These are phyloP conservation scores for Corapipo altera DNA, from an alignment of 2,113 vertebrate genomes.

Conservation along the genomic window DNA sequence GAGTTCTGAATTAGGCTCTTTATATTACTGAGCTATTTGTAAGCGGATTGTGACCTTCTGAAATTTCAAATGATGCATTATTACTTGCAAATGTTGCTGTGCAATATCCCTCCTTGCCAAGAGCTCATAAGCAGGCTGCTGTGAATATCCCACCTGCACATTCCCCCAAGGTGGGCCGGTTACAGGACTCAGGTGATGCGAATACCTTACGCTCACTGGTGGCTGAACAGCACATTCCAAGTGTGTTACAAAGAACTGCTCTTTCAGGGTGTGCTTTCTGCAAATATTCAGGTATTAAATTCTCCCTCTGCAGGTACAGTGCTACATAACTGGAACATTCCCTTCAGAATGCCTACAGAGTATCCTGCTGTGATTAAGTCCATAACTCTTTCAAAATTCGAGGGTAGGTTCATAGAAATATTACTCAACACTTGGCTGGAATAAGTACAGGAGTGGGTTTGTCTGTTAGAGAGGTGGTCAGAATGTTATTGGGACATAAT, in stretches of 20 bases:
- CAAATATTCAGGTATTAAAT: conserved; percentile 11
- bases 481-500: not conserved
- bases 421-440: not conserved
- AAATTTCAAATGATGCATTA: not conserved
- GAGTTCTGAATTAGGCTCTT: not conserved
- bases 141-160: not conserved
- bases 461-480: not conserved
- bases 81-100: not conserved
- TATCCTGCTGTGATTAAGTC: not conserved
- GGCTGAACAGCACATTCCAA: not conserved
- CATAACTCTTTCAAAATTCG: not conserved
- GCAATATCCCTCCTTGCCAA: not conserved
- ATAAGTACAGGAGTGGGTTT: not conserved
- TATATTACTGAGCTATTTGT: not conserved
- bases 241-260: not conserved
- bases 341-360: not conserved
- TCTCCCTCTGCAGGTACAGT: not conserved
- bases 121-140: not conserved
- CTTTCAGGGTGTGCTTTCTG: not conserved
- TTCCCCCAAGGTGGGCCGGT: not conserved
- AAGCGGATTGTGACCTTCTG: not conserved
- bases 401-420: not conserved
- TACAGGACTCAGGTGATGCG: not conserved
- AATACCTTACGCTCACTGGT: not conserved
- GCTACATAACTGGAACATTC: not conserved